A percentile compares a stretch with the other conserved stretches of the same genome.
These are phyloP conservation scores for Melipona bicolor DNA, from an alignment of 2,888 invertebrate genomes.

Conservation along the genomic window DNA sequence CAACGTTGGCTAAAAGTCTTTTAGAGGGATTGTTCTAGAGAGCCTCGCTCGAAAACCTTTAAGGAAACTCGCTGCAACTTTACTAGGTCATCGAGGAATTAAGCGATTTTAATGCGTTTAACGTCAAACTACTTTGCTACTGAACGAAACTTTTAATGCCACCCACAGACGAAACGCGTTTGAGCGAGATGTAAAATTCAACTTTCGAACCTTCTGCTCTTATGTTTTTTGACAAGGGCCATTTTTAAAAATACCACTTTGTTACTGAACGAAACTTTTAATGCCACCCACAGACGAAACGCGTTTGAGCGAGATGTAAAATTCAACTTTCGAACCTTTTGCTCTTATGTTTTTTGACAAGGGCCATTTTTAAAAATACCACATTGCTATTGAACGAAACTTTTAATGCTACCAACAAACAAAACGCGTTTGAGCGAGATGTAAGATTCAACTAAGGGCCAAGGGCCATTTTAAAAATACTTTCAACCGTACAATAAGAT, in stretches of 20 bases:
- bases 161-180: neutral
- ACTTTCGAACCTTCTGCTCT: too few species aligned
- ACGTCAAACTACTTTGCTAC: neutral
- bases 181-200: neutral
- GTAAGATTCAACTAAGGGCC: too few species aligned
- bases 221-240: too few species aligned
- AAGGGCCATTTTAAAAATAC: too few species aligned
- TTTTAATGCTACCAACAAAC: constrained; percentile 5
- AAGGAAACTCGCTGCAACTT: constrained; percentile 14
- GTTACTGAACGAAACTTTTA: constrained; percentile 11
- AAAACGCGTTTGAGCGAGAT: neutral
- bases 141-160: constrained; percentile 20
- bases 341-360: too few species aligned
- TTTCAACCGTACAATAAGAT: neutral
- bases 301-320: neutral
- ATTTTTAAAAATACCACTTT: neutral
- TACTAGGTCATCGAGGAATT: constrained; percentile 37
- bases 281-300: neutral
- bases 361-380: too few species aligned
- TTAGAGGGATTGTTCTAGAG: neutral
- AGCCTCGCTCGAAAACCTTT: constrained; percentile 25
- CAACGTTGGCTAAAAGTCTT: constrained; percentile 22
- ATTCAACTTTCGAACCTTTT: too few species aligned
- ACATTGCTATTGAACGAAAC: neutral
- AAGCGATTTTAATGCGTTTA: constrained; percentile 3